Evolutionary conservation across 2,797 vertebrate species (phyloP), one percentile per base, ranked within the genome.

Genomic region (Dendrocincla fuliginosa): DNA sequence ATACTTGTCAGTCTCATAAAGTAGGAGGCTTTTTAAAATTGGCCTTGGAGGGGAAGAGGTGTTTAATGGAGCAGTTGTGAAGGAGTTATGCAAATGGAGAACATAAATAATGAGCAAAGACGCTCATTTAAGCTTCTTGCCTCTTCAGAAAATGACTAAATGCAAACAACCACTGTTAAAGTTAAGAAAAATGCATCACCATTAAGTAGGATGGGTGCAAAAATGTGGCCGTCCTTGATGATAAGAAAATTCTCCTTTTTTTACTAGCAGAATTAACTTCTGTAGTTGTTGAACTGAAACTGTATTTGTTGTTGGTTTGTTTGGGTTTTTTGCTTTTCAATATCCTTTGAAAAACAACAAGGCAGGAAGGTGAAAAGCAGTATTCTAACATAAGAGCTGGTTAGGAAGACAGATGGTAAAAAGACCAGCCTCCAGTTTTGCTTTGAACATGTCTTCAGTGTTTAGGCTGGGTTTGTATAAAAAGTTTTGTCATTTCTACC

Each of bases 41-140:
- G 70, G 63, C 70, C 70, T 95, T 96, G 76, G 80, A 94, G 56
- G 59, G 74, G 59, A 96, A 85, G 95, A 89, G 89, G 92, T 96
- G 76, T 96, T 97, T 93, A 95, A 90, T 95, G 79, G 69, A 96
- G 61, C 73, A 86, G 76, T 93, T 89, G 37, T 84, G 91, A 95
- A 95, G 91, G 89, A 89, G 82, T 83, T 96, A 92, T 52, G 84
- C 82, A 93, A 84, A 87, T 83, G 44, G 42, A 55, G 60, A 61
- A 41, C 84, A 89, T 95, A 92, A 96, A 89, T 92, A 92, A 85
- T 87, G 78, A 94, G 92, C 53, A 78, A 57, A 93, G 56, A 35
- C 49, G 50, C 81, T 82, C 27, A 50, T 79, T 94, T 90, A 76
- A 84, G 76, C 14, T 86, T 77, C 41, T 85, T 96, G 52, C 50